Evolutionary conservation across 2,888 invertebrate genomes (phyloP), one percentile per base, ranked within the genome.

Genomic region (Antitype chi): DNA sequence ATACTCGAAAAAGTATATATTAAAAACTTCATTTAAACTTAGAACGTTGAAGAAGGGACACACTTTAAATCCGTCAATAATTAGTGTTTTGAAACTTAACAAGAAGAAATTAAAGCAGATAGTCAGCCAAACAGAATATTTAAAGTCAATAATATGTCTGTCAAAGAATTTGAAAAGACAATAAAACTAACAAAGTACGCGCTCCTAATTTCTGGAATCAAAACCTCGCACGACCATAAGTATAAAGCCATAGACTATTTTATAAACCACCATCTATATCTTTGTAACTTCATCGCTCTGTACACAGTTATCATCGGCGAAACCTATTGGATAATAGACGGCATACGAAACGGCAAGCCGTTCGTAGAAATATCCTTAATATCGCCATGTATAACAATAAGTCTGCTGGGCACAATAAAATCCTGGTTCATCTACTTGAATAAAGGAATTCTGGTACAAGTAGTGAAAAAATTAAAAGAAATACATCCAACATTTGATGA

Each of bases 291-390:
- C 0, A 11, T 91, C 6, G 91, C 91, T 84, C 53, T 95, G 0
- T 90, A 94, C 59, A 84, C 89, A 0, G 94, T 93, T 70, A 88
- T 93, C 8, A 74, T 92, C 13, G 94, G 91, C 0, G 95, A 95
- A 89, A 85, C 93, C 0, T 88, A 85, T 8, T 93, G 93, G 92
- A 43, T 94, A 0, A 69, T 91, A 0, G 92, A 94, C 13, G 94
- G 93, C 1, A 86, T 94, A 25, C 76, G 81, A 62, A 81, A 72
- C 3, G 92, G 91, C 0, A 91, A 89, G 52, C 89, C 89, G 20
- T 92, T 95, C 70, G 85, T 92, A 2, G 93, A 95, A 80, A 68
- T 95, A 0, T 93, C 92, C 0, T 76, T 93, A 17, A 88, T 91
- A 4, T 90, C 91, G 0, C 95, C 95, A 0, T 94, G 94, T 53